Conservation (phyloP, 1,140 invertebrate genomes). For the Psix sp. region DNA sequence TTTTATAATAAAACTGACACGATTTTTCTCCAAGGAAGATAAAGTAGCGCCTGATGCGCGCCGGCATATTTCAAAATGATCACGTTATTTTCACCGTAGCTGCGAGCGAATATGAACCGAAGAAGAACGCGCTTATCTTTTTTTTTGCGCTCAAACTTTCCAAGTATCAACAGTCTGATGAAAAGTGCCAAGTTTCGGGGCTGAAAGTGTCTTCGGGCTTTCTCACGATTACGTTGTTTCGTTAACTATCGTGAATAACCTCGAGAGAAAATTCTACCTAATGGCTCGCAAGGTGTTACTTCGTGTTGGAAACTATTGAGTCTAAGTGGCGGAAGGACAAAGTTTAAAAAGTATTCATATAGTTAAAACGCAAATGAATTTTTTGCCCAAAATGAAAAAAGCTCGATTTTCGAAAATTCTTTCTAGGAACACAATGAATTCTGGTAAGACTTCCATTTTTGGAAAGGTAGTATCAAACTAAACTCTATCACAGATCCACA, state of each 20-base stretch:
- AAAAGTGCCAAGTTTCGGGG: conserved; percentile 29
- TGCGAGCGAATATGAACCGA: conserved; percentile 32
- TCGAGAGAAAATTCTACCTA: conserved; percentile 17
- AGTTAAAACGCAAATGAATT: no score
- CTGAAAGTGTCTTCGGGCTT: conserved; percentile 27
- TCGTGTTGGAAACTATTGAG: no score
- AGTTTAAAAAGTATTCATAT: not conserved
- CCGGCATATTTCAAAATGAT: conserved; percentile 41
- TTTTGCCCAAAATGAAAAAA: conserved; percentile 9
- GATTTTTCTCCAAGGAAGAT: conserved; percentile 39
- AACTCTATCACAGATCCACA: conserved; percentile 27
- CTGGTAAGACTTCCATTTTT: no score
- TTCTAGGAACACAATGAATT: conserved; percentile 21
- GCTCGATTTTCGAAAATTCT: conserved; percentile 25
- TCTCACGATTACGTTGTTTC: conserved; percentile 27
- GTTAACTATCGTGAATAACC: conserved; percentile 24
- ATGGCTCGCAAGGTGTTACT: conserved; percentile 8
- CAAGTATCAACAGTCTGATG: conserved; percentile 28
- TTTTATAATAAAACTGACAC: conserved; percentile 41
- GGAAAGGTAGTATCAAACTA: no score
- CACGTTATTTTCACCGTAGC: conserved; percentile 41
- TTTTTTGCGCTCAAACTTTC: conserved; percentile 42
- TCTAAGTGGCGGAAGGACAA: no score
- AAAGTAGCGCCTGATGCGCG: conserved; percentile 29
- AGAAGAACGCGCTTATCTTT: conserved; percentile 33